Base-by-base conservation (phyloP, 2,888 invertebrate species). In the Perithous albicinctus region DNA sequence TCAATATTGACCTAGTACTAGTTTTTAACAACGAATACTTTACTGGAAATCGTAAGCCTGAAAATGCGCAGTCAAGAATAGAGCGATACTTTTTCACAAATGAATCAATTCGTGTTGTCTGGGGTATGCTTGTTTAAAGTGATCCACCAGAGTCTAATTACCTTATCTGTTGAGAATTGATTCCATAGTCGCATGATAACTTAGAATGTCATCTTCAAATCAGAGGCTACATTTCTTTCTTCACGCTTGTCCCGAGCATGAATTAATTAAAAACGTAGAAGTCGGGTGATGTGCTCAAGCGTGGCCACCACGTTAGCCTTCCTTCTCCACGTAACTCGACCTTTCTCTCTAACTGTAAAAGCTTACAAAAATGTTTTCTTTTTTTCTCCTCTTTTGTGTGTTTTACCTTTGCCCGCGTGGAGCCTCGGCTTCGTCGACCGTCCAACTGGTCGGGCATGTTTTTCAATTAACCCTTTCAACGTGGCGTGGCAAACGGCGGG, bases 391-490 rank as follows among this genome's bases (percentile, higher is more conserved):
- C 26, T 54, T 35, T 41, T 43, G 56, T 75, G 75, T 82, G 59
- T 74, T 85, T 84, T 84, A 81, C 77, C 51, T 80, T 78, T 56
- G 76, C 75, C 77, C 78, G 69, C 78, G 56, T 35, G 61, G 48
- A 61, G 8, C 64, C n/a, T 66, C 72, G 69, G 26, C 69, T 41
- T 38, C 12, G 41, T 35, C 38, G 35, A 54, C 29, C 74, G 56
- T 51, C 63, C 74, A 46, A 70, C 59, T 35, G 56, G 38, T 43
- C 63, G 51, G 64, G 59, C 38, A 56, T 74, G 69, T 72, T 85
- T 83, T 86, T 85, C 84, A 86, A 86, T 86, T 84, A 86, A 86
- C 84, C 82, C 72, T 85, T 83, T 73, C 83, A 86, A 26, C 83
- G 56, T 59, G 51, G 41, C 72, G 78, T 70, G 56, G 64, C 56